phyloP scores from a whole-genome alignment of 2,888 invertebrate species.

The Clanis bilineata region DNA sequence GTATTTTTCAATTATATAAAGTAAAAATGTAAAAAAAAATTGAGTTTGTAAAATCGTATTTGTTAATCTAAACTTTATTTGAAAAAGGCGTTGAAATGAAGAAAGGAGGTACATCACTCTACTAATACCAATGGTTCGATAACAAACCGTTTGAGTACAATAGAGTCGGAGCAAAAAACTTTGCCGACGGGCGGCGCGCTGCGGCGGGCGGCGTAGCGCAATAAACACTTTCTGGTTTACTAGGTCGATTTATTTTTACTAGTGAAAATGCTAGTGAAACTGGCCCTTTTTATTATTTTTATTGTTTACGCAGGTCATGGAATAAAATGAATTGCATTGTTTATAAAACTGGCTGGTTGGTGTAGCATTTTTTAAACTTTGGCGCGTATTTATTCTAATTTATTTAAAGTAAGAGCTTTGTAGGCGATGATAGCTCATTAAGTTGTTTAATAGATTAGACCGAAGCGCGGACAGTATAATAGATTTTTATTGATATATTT shows the following conservation, averaged over 20 bases:
- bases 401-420: constrained; percentile 38
- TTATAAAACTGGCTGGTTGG: not conserved
- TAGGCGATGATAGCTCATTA: constrained; percentile 35
- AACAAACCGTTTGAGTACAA: constrained; percentile 7
- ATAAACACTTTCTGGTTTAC: constrained; percentile 64
- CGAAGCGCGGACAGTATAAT: constrained; percentile 27
- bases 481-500: constrained; percentile 16
- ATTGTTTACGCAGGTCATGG: constrained; percentile 23
- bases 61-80: not conserved
- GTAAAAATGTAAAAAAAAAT: too few species aligned
- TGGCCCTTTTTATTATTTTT: constrained; percentile 57
- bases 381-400: constrained; percentile 37
- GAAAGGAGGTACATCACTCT: not conserved
- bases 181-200: constrained; percentile 47
- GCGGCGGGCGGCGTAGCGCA: constrained; percentile 45
- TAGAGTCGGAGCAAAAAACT: constrained; percentile 46
- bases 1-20: too few species aligned
- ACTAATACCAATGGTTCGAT: not conserved
- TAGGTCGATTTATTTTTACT: constrained; percentile 66
- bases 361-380: not conserved
- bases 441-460: constrained; percentile 38
- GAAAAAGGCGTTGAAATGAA: not conserved
- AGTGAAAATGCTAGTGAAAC: constrained; percentile 66
- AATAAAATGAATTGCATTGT: not conserved
- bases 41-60: too few species aligned